phyloP scores from a whole-genome alignment of 2,113 vertebrate genomes.

The Pseudopodoces humilis region DNA sequence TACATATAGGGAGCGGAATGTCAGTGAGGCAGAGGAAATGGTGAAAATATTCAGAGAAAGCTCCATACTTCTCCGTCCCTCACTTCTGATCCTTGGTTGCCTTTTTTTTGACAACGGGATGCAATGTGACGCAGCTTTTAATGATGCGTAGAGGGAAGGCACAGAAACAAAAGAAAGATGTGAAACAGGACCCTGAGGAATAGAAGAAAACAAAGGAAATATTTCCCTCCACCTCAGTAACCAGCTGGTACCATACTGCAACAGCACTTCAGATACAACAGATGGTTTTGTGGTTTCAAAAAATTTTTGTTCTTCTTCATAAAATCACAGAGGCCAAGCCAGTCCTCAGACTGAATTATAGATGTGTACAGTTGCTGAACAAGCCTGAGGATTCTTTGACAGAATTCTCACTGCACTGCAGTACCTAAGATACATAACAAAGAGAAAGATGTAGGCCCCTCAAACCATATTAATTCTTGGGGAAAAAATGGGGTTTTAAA shows the following conservation, averaged over 20 bases:
- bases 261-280: neutral
- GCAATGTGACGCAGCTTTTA: neutral
- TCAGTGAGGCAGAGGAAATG: neutral
- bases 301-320: neutral
- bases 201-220: neutral
- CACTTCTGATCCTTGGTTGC: neutral
- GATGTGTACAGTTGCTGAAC: neutral
- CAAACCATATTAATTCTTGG: neutral
- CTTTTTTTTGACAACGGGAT: neutral
- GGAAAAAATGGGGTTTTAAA: neutral
- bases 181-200: neutral
- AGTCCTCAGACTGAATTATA: neutral
- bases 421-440: neutral
- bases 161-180: neutral
- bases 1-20: neutral
- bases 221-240: neutral
- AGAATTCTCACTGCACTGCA: neutral
- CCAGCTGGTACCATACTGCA: neutral
- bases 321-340: neutral
- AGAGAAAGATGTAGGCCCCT: neutral
- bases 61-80: neutral
- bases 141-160: fast-evolving
- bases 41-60: neutral
- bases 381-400: neutral
- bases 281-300: neutral